Conservation (phyloP, 2,113 vertebrate species). For the Perccottus glenii region DNA sequence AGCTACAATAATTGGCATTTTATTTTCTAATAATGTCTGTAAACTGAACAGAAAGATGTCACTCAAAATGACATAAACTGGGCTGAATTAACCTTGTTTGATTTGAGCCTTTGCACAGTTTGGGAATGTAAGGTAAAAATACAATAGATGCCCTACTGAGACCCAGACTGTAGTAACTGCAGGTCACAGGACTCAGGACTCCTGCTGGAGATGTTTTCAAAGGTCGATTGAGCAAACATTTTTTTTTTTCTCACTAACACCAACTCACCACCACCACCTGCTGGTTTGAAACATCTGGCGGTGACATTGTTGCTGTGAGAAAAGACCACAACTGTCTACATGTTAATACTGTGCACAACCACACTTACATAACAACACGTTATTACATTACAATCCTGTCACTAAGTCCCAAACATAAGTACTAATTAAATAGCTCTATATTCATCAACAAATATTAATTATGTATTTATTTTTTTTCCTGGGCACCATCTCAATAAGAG, state of each 20-base stretch:
- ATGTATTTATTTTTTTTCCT: no score
- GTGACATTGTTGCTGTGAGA: not conserved
- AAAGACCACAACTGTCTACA: no score
- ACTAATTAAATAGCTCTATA: no score
- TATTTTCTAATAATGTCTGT: not conserved
- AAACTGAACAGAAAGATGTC: not conserved
- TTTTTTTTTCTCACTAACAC: no score
- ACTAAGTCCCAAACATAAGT: no score
- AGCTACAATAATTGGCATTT: not conserved
- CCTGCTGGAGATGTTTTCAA: not conserved
- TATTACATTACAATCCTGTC: no score
- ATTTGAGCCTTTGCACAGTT: not conserved
- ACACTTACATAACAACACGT: no score
- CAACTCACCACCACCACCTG: constrained; percentile 1
- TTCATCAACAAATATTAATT: no score
- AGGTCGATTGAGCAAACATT: not conserved
- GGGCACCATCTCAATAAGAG: no score
- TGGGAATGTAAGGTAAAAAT: not conserved
- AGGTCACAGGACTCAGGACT: constrained; percentile 1
- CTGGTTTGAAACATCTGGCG: not conserved
- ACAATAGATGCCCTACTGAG: not conserved
- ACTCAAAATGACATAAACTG: not conserved
- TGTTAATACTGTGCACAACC: no score
- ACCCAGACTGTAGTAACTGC: constrained; percentile 1
- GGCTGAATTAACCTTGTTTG: not conserved